phyloP scores from a whole-genome alignment of 2,888 invertebrate genomes.

The Melipona bicolor region DNA sequence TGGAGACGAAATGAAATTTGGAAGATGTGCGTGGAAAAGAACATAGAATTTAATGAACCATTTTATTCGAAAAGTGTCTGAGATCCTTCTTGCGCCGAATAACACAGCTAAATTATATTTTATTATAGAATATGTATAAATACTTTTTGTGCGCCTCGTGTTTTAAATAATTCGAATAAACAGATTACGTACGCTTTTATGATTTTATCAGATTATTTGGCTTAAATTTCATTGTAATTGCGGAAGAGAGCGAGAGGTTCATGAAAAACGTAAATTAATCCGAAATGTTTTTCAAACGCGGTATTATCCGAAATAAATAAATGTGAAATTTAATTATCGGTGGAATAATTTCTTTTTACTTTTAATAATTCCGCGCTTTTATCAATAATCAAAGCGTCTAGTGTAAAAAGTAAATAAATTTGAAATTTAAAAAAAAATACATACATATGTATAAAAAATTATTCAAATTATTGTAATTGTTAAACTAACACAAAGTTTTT shows the following conservation, averaged over 20 bases:
- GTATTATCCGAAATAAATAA: background rate
- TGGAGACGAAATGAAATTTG: no score
- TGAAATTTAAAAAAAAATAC: fast-evolving
- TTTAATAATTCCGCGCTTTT: background rate
- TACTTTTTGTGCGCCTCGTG: fast-evolving
- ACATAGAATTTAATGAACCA: no score
- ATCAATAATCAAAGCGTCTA: background rate
- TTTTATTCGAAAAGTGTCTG: no score
- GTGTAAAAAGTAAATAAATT: background rate
- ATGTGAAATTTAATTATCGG: background rate
- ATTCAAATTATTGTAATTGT: no score
- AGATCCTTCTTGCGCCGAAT: no score
- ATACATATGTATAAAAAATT: no score
- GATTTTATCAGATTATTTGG: background rate
- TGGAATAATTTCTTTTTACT: no score
- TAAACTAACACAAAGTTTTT: no score
- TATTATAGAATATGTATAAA: no score
- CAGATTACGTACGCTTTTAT: background rate
- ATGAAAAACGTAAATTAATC: background rate
- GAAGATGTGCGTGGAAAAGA: no score
- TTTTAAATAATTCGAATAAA: no score
- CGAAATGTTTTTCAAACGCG: background rate
- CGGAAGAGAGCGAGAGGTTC: background rate
- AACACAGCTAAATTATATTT: no score
- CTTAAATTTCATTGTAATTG: background rate